Percentiles rank a stretch among this genome's conserved stretches.
Conservation (phyloP, 2,797 vertebrate genomes). For the Poeciliopsis infans region DNA sequence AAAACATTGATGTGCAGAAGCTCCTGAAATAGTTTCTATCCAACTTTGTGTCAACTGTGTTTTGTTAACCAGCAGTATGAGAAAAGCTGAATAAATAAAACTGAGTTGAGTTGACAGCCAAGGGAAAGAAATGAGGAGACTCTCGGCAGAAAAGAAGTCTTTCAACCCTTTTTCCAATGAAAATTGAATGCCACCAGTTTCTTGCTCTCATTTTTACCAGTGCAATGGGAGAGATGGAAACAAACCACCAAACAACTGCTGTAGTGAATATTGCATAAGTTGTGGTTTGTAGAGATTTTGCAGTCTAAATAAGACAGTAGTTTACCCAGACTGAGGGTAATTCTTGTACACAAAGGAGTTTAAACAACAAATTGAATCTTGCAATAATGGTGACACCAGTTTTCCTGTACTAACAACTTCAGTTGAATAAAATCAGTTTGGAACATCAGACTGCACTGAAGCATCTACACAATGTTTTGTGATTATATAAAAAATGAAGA, state of each 20-base stretch:
- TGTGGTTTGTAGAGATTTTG: constrained; percentile 60
- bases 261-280: constrained; percentile 55
- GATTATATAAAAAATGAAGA: background rate
- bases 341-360: constrained; percentile 39
- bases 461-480: constrained; percentile 18
- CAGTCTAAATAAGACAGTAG: constrained; percentile 57
- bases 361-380: constrained; percentile 38
- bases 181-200: constrained; percentile 53
- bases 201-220: constrained; percentile 44
- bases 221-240: constrained; percentile 42
- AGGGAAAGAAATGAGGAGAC: constrained; percentile 11
- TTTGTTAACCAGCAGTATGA: background rate
- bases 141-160: constrained; percentile 32
- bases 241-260: constrained; percentile 35
- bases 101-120: constrained; percentile 28
- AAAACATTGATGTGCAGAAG: background rate
- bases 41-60: background rate
- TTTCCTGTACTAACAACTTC: constrained; percentile 37
- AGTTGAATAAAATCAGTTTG: constrained; percentile 43
- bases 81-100: background rate
- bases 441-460: constrained; percentile 31
- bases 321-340: constrained; percentile 52
- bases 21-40: background rate
- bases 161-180: constrained; percentile 38
- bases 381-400: constrained; percentile 38